Percentiles rank a stretch among this genome's conserved stretches.
Conservation (phyloP, 2,113 vertebrate species). For the Oncorhynchus mykiss region DNA sequence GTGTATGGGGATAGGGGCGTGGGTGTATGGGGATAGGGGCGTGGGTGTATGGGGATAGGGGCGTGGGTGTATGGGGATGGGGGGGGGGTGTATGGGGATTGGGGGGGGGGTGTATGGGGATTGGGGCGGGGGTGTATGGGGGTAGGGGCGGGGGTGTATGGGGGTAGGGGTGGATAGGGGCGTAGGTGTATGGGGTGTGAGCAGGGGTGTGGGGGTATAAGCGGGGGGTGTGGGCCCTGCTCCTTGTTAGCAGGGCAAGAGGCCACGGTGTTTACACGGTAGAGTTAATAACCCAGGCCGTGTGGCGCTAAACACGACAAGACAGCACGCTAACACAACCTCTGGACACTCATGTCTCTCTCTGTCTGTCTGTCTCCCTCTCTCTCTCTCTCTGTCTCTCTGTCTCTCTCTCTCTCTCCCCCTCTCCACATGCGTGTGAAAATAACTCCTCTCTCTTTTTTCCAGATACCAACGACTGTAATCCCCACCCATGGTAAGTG, state of each 20-base stretch:
- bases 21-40: too few relatives aligned
- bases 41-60: too few relatives aligned
- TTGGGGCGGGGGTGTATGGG: conserved; percentile 8
- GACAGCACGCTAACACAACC: conserved; percentile 32
- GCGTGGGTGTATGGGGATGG: too few relatives aligned
- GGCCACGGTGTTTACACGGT: conserved; percentile 46
- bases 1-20: too few relatives aligned
- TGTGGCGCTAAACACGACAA: conserved; percentile 1
- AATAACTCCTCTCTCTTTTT: conserved; percentile 40
- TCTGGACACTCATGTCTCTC: conserved; percentile 16
- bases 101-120: too few relatives aligned
- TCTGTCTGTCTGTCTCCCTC: too few relatives aligned
- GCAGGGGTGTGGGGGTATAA: too few relatives aligned
- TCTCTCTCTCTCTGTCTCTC: too few relatives aligned
- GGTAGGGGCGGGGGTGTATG: too few relatives aligned
- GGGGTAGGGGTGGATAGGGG: not conserved
- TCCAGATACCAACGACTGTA: conserved; percentile 97
- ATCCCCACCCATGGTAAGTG: conserved; percentile 95
- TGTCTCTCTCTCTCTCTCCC: too few relatives aligned
- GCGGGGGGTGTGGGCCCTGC: conserved; percentile 32
- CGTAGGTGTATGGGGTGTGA: not conserved
- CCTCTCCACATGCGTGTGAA: conserved; percentile 18
- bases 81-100: not conserved
- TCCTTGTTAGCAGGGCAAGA: conserved; percentile 64
- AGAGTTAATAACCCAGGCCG: conserved; percentile 43